Base-by-base conservation (phyloP, 2,113 vertebrate species). In the Barbus barbus region DNA sequence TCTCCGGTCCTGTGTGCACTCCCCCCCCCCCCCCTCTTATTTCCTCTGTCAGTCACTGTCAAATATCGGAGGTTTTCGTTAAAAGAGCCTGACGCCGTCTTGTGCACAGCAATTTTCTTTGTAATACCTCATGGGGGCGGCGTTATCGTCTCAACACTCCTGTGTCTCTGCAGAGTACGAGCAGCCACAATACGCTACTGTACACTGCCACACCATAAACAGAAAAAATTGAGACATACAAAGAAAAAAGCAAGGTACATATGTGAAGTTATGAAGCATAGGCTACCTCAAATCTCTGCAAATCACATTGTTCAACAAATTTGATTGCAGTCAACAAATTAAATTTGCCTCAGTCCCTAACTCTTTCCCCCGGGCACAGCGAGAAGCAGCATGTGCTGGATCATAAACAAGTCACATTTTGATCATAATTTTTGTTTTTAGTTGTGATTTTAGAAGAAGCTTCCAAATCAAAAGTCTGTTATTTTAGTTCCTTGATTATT, bases 21-120 rank as follows among this genome's bases (percentile, higher is more conserved):
- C 24, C 60, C 36, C 61, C 78, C 28, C 78, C 41, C 26, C 12
- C 18, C 78, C 41, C 26, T 6, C 18, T 24, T 58, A 13, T 58
- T 60, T 67, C 71, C 67, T 73, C 51, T 61, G 14, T 85, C 77
- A 51, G 44, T 74, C 65, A 14, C 16, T 81, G 60, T 84, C 82
- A 81, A 38, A 58, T 44, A 65, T 67, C 2, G 1, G 81, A 83
- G 79, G 13, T 44, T 85, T 78, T 26, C 56, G 0, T 24, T 58
- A 24, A 56, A 44, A 65, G 71, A 82, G 31, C 16, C 73, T 61
- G 11, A 74, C 65, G 20, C 12, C 26, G 11, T 84, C 79, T 65
- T 69, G 44, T 53, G 53, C 58, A 24, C 48, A 46, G 33, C 56
- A 79, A 73, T 74, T 79, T 83, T 79, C 53, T 74, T 77, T 65